Percentiles rank a stretch among this genome's conserved stretches.
Evolutionary conservation across 1,140 invertebrate genomes (phyloP).

Genomic region (Diachasma alloeum): DNA sequence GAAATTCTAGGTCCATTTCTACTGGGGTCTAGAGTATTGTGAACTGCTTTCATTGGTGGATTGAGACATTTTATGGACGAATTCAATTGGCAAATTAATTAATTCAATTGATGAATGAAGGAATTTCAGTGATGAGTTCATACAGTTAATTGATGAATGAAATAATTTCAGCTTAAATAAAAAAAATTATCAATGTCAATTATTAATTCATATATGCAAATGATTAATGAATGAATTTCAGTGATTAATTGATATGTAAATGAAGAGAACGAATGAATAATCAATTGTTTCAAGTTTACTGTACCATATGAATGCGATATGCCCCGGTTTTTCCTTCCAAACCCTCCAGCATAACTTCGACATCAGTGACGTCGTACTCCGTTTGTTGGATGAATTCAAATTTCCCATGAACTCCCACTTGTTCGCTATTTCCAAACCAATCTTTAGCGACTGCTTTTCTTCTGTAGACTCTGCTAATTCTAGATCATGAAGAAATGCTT

Average conservation of each 20-base stretch:
- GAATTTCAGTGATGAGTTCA: too few relatives aligned
- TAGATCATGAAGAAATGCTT: slow-evolving; percentile 55
- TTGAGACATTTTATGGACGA: too few relatives aligned
- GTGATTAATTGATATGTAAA: too few relatives aligned
- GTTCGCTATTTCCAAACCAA: slow-evolving; percentile 84
- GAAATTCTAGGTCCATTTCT: slow-evolving; percentile 83
- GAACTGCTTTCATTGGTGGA: too few relatives aligned
- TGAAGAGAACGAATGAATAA: too few relatives aligned
- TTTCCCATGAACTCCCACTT: slow-evolving; percentile 72
- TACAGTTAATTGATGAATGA: too few relatives aligned
- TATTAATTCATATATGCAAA: not conserved
- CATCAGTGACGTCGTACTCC: slow-evolving; percentile 82
- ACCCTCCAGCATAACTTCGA: slow-evolving; percentile 80
- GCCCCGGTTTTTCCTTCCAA: slow-evolving; percentile 72
- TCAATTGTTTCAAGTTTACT: too few relatives aligned
- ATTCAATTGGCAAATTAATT: too few relatives aligned
- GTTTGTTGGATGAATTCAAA: slow-evolving; percentile 85
- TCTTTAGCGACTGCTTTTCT: slow-evolving; percentile 85
- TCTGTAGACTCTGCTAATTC: slow-evolving; percentile 77
- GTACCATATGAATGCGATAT: slow-evolving; percentile 86
- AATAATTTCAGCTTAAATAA: too few relatives aligned
- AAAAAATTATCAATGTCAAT: too few relatives aligned
- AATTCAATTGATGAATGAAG: not conserved
- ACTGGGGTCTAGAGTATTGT: slow-evolving; percentile 80
- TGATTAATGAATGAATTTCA: not conserved